Base-by-base conservation (phyloP, 2,113 vertebrate genomes). In the Larimichthys crocea region DNA sequence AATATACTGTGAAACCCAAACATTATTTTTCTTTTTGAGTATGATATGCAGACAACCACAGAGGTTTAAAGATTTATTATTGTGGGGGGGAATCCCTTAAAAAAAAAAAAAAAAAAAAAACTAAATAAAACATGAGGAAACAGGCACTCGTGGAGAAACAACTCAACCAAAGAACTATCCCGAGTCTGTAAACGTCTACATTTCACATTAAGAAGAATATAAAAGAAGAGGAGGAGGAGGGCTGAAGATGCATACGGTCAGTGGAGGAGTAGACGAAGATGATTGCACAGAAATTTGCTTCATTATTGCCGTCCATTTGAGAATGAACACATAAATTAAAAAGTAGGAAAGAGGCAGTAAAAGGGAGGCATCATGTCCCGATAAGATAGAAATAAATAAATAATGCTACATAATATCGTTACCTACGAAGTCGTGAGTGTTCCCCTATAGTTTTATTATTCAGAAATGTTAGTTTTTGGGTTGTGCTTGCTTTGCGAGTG, bases 1-100 rank as follows among this genome's bases (percentile, higher is more conserved):
- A 93, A 78, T 63, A 84, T 52, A 83, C 88, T 92, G 92, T 94
- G 89, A 89, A 91, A 94, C 91, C 88, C 86, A 91, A 94, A 95
- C 92, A 86, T 72, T 82, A 88, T 91, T 90, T 90, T 92, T 88
- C 88, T 94, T 53, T 67, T 59, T 63, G 35, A 74, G 90, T 77
- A 87, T 77, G 81, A 94, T 95, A 94, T 94, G 95, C 95, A 95
- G 95, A 94, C 94, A 91, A 93, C 91, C 90, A 91, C 93, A 91
- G 89, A 95, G 93, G 92, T 92, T 70, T 91, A 63, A 83, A 93
- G 79, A 86, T 87, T 72, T 82, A 71, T 91, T 75, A 61, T 55
- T 66, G 70, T 79, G 56, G 76, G 35, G 76, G 35, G 83, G 80
- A 50, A 62, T 76, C 76, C 57, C 55, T 79, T 59, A 49, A 35